Evolutionary conservation across 1,140 invertebrate genomes (phyloP).

Genomic region (Atta colombica): DNA sequence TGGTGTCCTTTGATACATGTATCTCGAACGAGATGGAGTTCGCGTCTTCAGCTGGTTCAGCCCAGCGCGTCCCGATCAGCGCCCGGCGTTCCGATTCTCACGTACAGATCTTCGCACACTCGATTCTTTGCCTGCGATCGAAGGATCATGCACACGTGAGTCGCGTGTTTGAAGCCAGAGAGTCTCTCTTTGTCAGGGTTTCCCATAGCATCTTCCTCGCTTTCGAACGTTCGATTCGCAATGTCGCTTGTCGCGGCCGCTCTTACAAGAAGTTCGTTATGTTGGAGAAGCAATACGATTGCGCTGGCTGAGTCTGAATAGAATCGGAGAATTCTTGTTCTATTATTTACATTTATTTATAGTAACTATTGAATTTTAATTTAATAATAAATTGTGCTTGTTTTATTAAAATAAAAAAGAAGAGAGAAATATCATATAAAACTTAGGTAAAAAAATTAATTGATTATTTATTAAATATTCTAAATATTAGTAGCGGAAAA

Average conservation of each 20-base stretch:
- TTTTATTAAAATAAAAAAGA: no score
- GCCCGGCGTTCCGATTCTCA: slow-evolving; percentile 69
- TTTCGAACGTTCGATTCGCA: slow-evolving; percentile 18
- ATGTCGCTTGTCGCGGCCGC: neutral
- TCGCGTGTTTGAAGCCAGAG: neutral
- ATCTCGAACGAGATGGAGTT: slow-evolving; percentile 43
- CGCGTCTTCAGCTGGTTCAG: slow-evolving; percentile 35
- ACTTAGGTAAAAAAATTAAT: no score
- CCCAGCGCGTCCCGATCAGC: slow-evolving; percentile 41
- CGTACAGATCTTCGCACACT: slow-evolving; percentile 67
- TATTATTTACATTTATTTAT: neutral
- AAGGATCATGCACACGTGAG: slow-evolving; percentile 71
- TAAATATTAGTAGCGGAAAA: no score
- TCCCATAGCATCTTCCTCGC: slow-evolving; percentile 23
- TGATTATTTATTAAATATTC: no score
- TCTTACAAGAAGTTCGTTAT: neutral
- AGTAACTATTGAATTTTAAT: no score
- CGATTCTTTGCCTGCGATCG: slow-evolving; percentile 57
- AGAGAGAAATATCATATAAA: no score
- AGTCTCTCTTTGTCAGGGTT: slow-evolving; percentile 51
- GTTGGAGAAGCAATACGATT: neutral
- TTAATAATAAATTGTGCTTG: no score
- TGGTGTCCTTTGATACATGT: slow-evolving; percentile 63
- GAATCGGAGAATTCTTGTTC: neutral
- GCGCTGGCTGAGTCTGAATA: neutral